Conservation (phyloP, 2,797 vertebrate genomes). For the Petrocephalus sullivani region DNA sequence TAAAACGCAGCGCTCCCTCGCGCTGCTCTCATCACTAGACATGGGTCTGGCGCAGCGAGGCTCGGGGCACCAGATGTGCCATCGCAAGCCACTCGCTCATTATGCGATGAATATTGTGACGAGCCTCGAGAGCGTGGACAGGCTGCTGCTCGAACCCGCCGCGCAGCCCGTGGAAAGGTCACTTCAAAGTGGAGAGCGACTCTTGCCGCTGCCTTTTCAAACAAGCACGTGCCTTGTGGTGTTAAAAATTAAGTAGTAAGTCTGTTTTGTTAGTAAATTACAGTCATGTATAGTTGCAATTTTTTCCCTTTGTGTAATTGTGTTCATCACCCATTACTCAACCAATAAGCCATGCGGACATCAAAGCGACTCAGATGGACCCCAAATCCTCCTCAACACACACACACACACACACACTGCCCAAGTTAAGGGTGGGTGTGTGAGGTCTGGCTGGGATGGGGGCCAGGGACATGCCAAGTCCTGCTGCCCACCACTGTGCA, state of each 20-base stretch:
- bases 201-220: neutral
- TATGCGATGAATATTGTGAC: conserved; percentile 7
- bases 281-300: neutral
- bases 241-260: neutral
- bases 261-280: neutral
- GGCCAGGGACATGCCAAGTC: neutral
- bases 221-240: neutral
- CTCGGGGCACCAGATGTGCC: neutral
- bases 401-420: neutral
- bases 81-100: neutral
- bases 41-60: neutral
- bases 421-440: neutral
- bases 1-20: neutral
- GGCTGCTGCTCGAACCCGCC: neutral
- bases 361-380: neutral
- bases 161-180: neutral
- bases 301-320: neutral
- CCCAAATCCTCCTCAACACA: neutral
- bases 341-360: neutral
- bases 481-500: neutral
- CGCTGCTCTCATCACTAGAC: neutral
- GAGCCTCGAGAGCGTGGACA: neutral
- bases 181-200: neutral
- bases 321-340: neutral
- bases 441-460: neutral